Evolutionary conservation across 2,113 vertebrate genomes (phyloP), one percentile per base, ranked within the genome.

Genomic region (Irena cyanogastra): DNA sequence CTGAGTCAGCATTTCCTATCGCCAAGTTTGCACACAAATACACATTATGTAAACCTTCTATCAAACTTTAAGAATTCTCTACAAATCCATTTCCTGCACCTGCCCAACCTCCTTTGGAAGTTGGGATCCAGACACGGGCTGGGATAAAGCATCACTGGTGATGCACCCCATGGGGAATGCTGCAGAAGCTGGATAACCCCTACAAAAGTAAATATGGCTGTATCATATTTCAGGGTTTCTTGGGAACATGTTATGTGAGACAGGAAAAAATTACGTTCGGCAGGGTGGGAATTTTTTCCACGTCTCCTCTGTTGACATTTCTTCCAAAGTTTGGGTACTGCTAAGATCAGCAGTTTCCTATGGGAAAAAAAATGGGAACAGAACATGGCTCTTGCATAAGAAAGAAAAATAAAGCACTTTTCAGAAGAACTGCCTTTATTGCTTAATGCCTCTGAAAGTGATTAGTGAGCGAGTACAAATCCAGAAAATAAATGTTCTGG

Each of bases 281-380:
- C 54, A 59, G 83, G 27, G 42, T 54, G 71, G 47, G 92, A 59
- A 41, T 45, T 83, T 93, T 96, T 94, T 86, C 87, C 93, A 75
- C 27, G 3, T 93, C 68, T 93, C 71, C 8, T 86, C 47, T 86
- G 82, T 86, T 95, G 94, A 91, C 63, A 24, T 97, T 95, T 87
- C 71, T 86, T 61, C 63, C 24, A 22, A 50, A 66, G 82, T 86
- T 81, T 92, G 85, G 39, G 69, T 66, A 77, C 82, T 72, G 90
- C 71, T 93, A 93, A 81, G 81, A 94, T 93, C 87, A 81, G 64
- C 68, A 33, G 14, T 90, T 96, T 94, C 93, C 90, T 90, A 52
- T 90, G 93, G 92, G 92, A 95, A 96, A 92, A 96, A 92, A 79
- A 82, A 78, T 9, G 1, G 22, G 61, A 94, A 60, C 35, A 47